Conservation (phyloP, 92 coral and sea anemone species). For the Porites lobata region DNA sequence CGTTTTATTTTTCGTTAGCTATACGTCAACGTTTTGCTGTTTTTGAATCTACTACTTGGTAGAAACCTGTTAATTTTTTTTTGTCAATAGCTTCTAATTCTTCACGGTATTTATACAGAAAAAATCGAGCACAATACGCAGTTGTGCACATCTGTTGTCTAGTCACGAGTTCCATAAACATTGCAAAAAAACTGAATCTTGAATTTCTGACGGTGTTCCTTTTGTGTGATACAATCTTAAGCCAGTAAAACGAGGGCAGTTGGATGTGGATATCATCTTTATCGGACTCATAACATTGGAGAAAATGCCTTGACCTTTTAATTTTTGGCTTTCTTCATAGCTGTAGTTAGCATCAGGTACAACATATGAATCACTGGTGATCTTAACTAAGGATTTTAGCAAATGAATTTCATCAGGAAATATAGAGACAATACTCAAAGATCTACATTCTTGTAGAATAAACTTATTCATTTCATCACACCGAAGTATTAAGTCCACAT, state of each 20-base stretch:
- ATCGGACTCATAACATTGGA: background rate
- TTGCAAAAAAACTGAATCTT: background rate
- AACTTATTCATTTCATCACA: slow-evolving; percentile 30
- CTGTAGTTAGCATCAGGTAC: background rate
- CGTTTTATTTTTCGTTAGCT: too few species aligned
- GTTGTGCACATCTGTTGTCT: background rate
- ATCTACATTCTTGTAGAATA: slow-evolving; percentile 10
- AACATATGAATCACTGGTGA: background rate
- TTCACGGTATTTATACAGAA: background rate
- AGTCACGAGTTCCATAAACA: background rate
- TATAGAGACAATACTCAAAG: background rate
- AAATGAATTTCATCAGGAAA: slow-evolving; percentile 4
- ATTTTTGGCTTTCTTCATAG: background rate
- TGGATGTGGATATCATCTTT: background rate
- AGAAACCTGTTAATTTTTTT: too few species aligned
- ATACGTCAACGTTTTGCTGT: too few species aligned
- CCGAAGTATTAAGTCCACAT: slow-evolving; percentile 4
- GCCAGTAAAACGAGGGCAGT: slow-evolving; percentile 43
- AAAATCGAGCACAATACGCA: background rate
- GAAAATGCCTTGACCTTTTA: background rate
- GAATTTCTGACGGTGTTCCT: background rate
- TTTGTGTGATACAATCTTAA: background rate
- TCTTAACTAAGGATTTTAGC: background rate
- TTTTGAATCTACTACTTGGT: too few species aligned
- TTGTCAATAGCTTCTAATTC: too few species aligned